Base-by-base conservation (phyloP, 2,888 invertebrate genomes). In the Leptinotarsa peninsularis region DNA sequence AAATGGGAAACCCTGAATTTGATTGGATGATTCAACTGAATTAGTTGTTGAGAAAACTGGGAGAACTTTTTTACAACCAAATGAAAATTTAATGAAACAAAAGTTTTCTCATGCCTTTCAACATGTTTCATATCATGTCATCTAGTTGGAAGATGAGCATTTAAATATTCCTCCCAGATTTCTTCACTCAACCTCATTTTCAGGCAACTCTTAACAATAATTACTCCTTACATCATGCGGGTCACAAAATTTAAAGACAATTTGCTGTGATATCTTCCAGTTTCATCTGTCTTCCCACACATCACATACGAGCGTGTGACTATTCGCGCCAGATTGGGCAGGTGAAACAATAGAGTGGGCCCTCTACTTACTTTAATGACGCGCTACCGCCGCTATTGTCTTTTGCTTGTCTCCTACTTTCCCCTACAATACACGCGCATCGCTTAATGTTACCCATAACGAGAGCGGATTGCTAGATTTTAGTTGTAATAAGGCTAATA, bases 201-300 rank as follows among this genome's bases (percentile, higher is more conserved):
- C 15, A n/a, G 33, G 33, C 23, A 49, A 49, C 49, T 49, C 18
- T 50, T 5, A 18, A 50, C 67, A 67, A 2, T 43, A 43, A 74
- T 74, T 67, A 74, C 56, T 66, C 49, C 43, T 70, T 66, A 21
- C 66, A 56, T 70, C 33, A 58, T 66, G 49, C 58, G 56, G 56
- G 23, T 69, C 66, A 43, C 56, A 74, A 74, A 70, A 63, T 43
- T 27, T 67, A 71, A 66, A 74, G 58, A 71, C 71, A 74, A 74
- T 71, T 70, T 74, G 74, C 66, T 50, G 49, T 60, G 18, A 43
- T 75, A 75, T 79, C 79, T 71, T 14, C 50, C 58, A 7, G 67
- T 74, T 71, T 54, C 78, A 81, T 81, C 81, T 76, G 73, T 21
- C 78, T 81, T 82, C 82, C 81, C 82, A 82, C 82, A 82, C 82